Conservation (phyloP, 2,888 invertebrate genomes). For the Imbricaverruca yamaguchii region DNA sequence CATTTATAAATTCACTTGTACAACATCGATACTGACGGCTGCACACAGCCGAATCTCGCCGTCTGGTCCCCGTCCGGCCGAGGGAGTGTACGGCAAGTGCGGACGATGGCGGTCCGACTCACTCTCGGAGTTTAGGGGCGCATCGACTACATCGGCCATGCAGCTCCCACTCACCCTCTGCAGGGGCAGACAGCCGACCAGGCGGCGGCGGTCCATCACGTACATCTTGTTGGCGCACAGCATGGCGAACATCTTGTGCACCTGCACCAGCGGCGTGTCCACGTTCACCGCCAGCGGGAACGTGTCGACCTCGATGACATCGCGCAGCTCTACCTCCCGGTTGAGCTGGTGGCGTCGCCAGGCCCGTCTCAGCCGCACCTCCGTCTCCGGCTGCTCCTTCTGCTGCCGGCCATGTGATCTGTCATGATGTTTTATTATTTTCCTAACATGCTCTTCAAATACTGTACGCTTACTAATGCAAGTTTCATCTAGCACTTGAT, state of each 20-base stretch:
- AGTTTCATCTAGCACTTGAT: no score
- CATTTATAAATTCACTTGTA: not conserved
- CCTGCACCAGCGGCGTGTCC: constrained; percentile 16
- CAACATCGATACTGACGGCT: not conserved
- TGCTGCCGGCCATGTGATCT: not conserved
- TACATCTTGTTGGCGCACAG: constrained; percentile 22
- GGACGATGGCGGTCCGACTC: not conserved
- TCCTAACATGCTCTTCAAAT: no score
- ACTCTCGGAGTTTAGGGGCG: no score
- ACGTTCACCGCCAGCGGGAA: constrained; percentile 21
- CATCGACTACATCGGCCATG: no score
- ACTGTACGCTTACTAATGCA: no score
- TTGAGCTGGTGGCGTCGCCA: not conserved
- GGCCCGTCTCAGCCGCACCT: not conserved
- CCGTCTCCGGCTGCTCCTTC: not conserved
- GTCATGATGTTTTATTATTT: no score
- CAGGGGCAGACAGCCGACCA: constrained; percentile 13
- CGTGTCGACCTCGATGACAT: constrained; percentile 1
- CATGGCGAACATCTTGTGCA: constrained; percentile 21
- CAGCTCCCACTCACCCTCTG: constrained; percentile 22
- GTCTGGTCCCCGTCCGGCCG: no score
- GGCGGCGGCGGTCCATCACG: not conserved
- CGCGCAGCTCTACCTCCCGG: not conserved
- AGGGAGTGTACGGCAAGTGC: no score
- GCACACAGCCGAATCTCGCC: no score